Evolutionary conservation across 2,797 vertebrate genomes (phyloP).

Genomic region (Tauraco hartlaubi): DNA sequence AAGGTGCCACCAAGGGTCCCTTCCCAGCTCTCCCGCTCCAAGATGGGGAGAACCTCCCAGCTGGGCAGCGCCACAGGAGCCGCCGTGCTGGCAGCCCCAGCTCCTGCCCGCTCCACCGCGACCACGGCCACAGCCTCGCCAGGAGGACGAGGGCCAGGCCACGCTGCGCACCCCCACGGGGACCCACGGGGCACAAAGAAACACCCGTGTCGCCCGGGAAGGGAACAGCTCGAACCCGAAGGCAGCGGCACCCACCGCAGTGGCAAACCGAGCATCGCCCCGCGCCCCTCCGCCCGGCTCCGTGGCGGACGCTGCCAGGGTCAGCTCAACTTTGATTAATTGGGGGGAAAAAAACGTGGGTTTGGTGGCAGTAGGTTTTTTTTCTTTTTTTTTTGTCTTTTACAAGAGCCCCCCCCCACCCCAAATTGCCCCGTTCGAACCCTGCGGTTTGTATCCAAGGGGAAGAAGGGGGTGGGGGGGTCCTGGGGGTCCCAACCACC

Average conservation of each 20-base stretch:
- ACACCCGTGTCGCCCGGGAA: not conserved
- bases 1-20: not conserved
- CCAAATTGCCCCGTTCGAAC: rapidly evolving
- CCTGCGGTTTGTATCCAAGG: rapidly evolving
- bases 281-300: not conserved
- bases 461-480: too few relatives aligned
- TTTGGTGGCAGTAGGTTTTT: too few relatives aligned
- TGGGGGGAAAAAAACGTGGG: rapidly evolving
- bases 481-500: not conserved
- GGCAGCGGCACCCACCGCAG: not conserved
- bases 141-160: not conserved
- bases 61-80: not conserved
- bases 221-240: rapidly evolving
- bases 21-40: not conserved
- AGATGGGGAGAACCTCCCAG: not conserved
- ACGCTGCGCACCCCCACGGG: rapidly evolving
- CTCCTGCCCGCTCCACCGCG: not conserved
- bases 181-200: not conserved
- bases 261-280: rapidly evolving
- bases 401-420: not conserved
- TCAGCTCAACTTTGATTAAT: not conserved
- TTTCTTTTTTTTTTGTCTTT: not conserved
- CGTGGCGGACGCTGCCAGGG: too few relatives aligned
- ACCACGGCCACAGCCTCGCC: too few relatives aligned
- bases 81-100: not conserved